Conservation (phyloP, 2,797 vertebrate genomes). For the Mastacembelus armatus region DNA sequence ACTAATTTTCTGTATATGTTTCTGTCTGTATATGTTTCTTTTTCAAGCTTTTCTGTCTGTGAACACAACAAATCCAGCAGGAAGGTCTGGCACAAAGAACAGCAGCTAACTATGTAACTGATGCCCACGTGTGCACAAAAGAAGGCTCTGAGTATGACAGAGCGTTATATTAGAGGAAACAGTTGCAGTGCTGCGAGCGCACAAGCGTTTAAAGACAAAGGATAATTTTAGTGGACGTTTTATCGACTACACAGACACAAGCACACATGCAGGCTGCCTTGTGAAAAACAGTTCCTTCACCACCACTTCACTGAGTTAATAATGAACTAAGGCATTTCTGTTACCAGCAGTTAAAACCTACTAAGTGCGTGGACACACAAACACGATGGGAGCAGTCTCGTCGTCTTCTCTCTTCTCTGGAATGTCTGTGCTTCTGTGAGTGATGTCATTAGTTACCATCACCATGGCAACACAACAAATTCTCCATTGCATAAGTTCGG, state of each 20-base stretch:
- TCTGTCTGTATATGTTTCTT: too few relatives aligned
- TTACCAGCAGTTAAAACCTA: slow-evolving; percentile 28
- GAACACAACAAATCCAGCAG: slow-evolving; percentile 39
- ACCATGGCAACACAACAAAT: slow-evolving; percentile 78
- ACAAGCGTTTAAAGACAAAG: neutral
- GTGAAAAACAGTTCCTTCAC: neutral
- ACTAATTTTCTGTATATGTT: too few relatives aligned
- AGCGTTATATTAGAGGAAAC: slow-evolving; percentile 2
- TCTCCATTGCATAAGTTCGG: slow-evolving; percentile 39
- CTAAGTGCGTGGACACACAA: neutral
- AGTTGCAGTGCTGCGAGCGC: neutral
- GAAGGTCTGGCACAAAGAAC: slow-evolving; percentile 10
- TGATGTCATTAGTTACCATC: slow-evolving; percentile 70
- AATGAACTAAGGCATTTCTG: slow-evolving; percentile 47
- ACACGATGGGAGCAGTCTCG: slow-evolving; percentile 21
- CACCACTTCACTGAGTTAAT: slow-evolving; percentile 44
- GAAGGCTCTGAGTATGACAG: neutral
- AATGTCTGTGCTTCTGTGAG: slow-evolving; percentile 65
- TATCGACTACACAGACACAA: slow-evolving; percentile 19
- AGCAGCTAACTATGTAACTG: slow-evolving; percentile 11
- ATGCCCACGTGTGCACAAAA: slow-evolving; percentile 19
- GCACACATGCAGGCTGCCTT: slow-evolving; percentile 2
- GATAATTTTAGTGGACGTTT: neutral
- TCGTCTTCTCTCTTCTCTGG: slow-evolving; percentile 34
- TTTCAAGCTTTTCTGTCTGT: too few relatives aligned